These are phyloP conservation scores for Erethizon dorsatum DNA, from an alignment of 2,797 vertebrate species.

Conservation along the genomic window DNA sequence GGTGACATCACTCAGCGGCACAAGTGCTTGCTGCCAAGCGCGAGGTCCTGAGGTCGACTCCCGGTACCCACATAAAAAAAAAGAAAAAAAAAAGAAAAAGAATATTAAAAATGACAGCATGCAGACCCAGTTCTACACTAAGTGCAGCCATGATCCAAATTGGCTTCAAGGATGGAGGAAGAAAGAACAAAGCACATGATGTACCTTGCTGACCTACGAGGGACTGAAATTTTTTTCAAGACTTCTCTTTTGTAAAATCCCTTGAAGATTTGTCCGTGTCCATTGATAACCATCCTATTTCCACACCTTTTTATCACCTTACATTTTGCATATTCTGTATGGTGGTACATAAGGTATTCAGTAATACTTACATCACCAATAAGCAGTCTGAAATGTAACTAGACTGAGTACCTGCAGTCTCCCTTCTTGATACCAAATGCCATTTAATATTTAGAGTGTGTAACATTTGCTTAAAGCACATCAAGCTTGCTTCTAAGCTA, in stretches of 20 bases:
- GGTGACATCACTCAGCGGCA: too few relatives aligned
- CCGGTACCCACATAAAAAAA: too few relatives aligned
- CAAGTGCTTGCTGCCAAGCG: too few relatives aligned
- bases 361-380: slow-evolving; percentile 39
- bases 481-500: slow-evolving; percentile 61
- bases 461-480: slow-evolving; percentile 69
- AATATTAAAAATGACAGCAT: background rate
- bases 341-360: background rate
- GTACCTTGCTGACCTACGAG: background rate
- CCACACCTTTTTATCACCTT: background rate
- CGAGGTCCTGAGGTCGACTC: too few relatives aligned
- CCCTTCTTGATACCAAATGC: slow-evolving; percentile 6
- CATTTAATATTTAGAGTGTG: slow-evolving; percentile 65
- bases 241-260: background rate
- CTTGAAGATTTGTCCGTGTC: background rate
- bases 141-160: background rate
- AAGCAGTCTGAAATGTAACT: background rate
- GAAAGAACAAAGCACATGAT: background rate
- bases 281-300: background rate
- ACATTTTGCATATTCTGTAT: slow-evolving; percentile 28
- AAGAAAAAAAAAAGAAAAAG: too few relatives aligned
- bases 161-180: background rate
- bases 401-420: background rate
- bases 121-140: background rate
- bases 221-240: background rate